These are phyloP conservation scores for Drosophila fulvimacula DNA, from an alignment of 2,888 invertebrate genomes.

Conservation along the genomic window DNA sequence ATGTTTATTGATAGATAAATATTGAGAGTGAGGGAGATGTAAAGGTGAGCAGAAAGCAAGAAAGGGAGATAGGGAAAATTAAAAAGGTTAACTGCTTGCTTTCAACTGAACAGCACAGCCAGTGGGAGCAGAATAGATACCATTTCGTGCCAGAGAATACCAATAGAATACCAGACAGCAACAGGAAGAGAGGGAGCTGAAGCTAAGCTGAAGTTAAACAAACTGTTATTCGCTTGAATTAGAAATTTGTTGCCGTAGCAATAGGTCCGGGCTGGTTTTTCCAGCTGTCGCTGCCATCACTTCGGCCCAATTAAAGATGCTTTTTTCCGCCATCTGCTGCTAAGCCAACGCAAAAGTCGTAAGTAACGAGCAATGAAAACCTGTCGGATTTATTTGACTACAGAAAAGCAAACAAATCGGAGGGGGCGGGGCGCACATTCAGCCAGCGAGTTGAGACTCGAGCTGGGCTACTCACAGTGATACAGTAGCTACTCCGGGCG, in stretches of 20 bases:
- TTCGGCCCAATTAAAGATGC: background rate
- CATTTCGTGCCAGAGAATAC: background rate
- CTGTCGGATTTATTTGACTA: slow-evolving; percentile 7
- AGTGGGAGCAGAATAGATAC: background rate
- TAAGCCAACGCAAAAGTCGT: slow-evolving; percentile 3
- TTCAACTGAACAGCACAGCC: background rate
- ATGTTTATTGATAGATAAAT: background rate
- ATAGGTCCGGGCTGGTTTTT: background rate
- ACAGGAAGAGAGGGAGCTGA: background rate
- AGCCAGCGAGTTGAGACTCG: background rate
- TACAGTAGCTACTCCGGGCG: background rate
- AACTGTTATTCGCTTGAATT: background rate
- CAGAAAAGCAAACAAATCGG: background rate
- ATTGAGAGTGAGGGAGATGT: background rate
- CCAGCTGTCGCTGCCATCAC: background rate
- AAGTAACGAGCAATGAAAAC: background rate
- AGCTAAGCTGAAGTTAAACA: background rate
- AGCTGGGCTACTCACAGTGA: background rate
- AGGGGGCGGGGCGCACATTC: background rate
- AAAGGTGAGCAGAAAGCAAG: background rate
- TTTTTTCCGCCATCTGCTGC: background rate
- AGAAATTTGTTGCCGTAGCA: background rate
- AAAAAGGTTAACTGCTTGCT: background rate
- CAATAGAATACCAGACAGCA: background rate
- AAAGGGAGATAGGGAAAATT: background rate